Evolutionary conservation across 1,140 invertebrate genomes (phyloP), one percentile per base, ranked within the genome.

Genomic region (Chironomus tepperi): DNA sequence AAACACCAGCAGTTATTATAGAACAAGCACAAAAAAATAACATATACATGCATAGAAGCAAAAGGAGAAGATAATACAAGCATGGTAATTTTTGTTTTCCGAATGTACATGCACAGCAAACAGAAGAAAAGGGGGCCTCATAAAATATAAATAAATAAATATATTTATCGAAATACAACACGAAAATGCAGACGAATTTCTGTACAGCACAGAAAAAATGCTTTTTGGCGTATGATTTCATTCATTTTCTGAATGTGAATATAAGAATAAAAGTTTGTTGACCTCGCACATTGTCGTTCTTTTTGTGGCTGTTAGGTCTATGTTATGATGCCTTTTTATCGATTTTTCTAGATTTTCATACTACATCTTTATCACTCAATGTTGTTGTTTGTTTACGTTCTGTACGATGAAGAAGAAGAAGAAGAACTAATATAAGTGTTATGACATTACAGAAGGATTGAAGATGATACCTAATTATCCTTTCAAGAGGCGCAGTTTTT

Each of bases 61-160:
- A 34, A 34, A 34, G 24, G 24, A 34, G 24, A 34, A 34, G 24
- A 34, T 34, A 34, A 34, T 34, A 34, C 24, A 34, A 34, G 24
- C 24, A 34, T 34, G 24, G 24, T 34, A 34, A 34, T 34, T 34
- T n/a, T 34, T 34, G 24, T 34, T 1, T 34, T 57, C 15, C 10
- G 12, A 57, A 57, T 15, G 24, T 34, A 34, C 24, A 34, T 47
- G 43, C 2, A 57, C 8, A 12, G 47, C 47, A 57, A 57, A 12
- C 5, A n/a, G 5, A 57, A 57, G 24, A 34, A 34, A 34, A 70
- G 65, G 10, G 65, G 65, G 65, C 65, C 65, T 70, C 65, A 70
- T 70, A 21, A 70, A 70, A 70, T 70, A 70, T 70, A 70, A 70
- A 70, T 70, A 70, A 70, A 70, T 57, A 57, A 57, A 57, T 57